A percentile compares a stretch with the other conserved stretches of the same genome.
phyloP scores from a whole-genome alignment of 2,113 vertebrate genomes.

The Lota lota region DNA sequence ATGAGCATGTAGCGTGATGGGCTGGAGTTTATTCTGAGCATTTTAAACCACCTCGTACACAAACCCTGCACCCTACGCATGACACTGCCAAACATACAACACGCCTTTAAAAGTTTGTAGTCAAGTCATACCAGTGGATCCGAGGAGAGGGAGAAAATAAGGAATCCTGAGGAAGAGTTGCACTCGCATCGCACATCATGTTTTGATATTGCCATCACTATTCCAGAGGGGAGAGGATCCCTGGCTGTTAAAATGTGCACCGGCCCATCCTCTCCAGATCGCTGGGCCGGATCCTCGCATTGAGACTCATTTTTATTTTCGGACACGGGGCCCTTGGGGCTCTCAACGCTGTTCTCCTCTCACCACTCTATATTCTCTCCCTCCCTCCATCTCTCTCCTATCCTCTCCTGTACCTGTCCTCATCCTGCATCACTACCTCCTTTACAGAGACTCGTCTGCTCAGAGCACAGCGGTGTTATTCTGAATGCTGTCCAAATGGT shows the following conservation, averaged over 20 bases:
- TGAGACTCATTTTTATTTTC: constrained; percentile 26
- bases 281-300: constrained; percentile 44
- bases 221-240: constrained; percentile 24
- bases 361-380: constrained; percentile 1
- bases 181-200: constrained; percentile 27
- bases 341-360: constrained; percentile 31
- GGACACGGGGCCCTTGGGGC: not conserved
- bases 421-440: no score
- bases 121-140: constrained; percentile 43
- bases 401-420: not conserved
- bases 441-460: no score
- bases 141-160: constrained; percentile 6
- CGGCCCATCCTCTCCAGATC: constrained; percentile 43
- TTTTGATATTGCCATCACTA: constrained; percentile 27
- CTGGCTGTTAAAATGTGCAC: constrained; percentile 47
- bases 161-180: constrained; percentile 26
- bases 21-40: no score
- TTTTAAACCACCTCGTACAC: no score
- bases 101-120: not conserved
- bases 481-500: no score
- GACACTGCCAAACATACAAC: constrained; percentile 1
- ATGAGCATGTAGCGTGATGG: no score
- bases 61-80: not conserved
- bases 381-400: constrained; percentile 22
- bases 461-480: no score